Evolutionary conservation across 2,113 vertebrate species (phyloP).

Genomic region (Prochilodus magdalenae): DNA sequence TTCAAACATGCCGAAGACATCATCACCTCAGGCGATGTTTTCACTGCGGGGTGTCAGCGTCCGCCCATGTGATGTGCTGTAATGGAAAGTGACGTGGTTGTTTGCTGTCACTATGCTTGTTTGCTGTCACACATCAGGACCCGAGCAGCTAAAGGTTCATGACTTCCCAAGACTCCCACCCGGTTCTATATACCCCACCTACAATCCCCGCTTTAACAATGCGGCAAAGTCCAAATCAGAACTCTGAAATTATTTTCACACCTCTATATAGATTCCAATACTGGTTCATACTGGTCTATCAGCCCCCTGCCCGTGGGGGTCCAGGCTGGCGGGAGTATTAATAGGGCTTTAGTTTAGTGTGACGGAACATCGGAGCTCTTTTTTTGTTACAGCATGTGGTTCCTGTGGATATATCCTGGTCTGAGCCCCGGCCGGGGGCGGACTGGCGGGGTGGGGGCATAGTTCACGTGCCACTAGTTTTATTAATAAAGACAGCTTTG

Average conservation of each 20-base stretch:
- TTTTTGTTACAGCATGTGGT: slow-evolving; percentile 72
- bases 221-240: neutral
- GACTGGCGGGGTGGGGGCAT: slow-evolving; percentile 71
- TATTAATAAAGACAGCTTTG: slow-evolving; percentile 81
- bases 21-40: neutral
- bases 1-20: neutral
- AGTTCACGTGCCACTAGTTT: slow-evolving; percentile 73
- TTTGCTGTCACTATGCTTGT: neutral
- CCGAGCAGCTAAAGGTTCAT: neutral
- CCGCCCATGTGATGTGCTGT: neutral
- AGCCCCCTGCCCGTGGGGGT: slow-evolving; percentile 17
- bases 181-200: neutral
- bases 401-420: slow-evolving; percentile 66
- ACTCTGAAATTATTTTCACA: neutral
- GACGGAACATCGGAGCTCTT: slow-evolving; percentile 59
- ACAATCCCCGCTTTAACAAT: neutral
- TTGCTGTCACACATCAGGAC: neutral
- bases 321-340: slow-evolving; percentile 41
- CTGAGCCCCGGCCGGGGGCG: slow-evolving; percentile 68
- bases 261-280: slow-evolving; percentile 45
- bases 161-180: neutral
- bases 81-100: neutral
- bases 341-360: slow-evolving; percentile 49
- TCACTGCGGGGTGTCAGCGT: neutral
- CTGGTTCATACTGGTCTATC: slow-evolving; percentile 44